A percentile compares a stretch with the other conserved stretches of the same genome.
These are phyloP conservation scores for Heliothis virescens DNA, from an alignment of 1,140 invertebrate species.

Conservation along the genomic window DNA sequence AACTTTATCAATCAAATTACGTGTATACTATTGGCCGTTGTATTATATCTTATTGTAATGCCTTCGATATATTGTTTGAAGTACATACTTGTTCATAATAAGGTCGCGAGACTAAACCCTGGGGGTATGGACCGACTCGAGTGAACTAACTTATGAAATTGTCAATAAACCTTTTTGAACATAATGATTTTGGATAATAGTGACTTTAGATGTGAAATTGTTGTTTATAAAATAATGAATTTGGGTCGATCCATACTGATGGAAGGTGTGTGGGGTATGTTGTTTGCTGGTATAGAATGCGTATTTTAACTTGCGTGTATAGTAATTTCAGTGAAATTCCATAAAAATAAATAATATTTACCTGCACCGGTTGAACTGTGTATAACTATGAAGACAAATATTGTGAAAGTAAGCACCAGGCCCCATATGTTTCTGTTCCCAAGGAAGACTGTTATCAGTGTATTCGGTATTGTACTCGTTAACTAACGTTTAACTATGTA, in stretches of 20 bases:
- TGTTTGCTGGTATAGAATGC: neutral
- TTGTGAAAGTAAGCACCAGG: neutral
- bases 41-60: conserved; percentile 44
- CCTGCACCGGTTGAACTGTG: too few relatives aligned
- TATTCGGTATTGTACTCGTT: conserved; percentile 38
- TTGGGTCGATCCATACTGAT: conserved; percentile 35
- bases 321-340: neutral
- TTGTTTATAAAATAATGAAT: neutral
- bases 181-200: neutral
- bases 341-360: too few relatives aligned
- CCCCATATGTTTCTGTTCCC: conserved; percentile 1
- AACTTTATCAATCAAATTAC: conserved; percentile 58
- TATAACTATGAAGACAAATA: neutral
- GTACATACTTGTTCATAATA: conserved; percentile 46
- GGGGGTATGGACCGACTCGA: conserved; percentile 32
- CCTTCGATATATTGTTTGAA: conserved; percentile 44
- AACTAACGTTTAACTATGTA: conserved; percentile 39
- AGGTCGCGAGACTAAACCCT: neutral
- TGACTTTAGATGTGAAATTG: conserved; percentile 16
- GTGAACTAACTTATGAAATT: conserved; percentile 43
- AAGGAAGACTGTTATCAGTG: conserved; percentile 10
- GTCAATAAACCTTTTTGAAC: conserved; percentile 39
- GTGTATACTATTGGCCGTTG: conserved; percentile 53
- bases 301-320: neutral
- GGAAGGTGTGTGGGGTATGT: neutral